A percentile compares a stretch with the other conserved stretches of the same genome.
These are phyloP conservation scores for Poeciliopsis presidionis DNA, from an alignment of 2,797 vertebrate genomes.

Conservation along the genomic window DNA sequence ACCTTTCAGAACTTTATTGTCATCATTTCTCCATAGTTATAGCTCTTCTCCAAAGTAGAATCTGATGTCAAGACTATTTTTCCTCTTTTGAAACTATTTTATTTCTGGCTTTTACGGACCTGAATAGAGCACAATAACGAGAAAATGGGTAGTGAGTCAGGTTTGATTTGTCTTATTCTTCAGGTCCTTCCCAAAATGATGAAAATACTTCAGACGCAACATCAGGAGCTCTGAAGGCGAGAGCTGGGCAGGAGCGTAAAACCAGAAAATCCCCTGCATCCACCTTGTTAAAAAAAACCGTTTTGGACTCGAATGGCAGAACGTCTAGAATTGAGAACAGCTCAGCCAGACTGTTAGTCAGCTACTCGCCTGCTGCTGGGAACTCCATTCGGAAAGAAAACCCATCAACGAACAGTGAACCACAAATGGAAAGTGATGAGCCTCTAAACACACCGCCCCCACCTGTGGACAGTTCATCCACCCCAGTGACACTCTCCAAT, in stretches of 20 bases:
- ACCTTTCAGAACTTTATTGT: neutral
- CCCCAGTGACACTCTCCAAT: constrained; percentile 5
- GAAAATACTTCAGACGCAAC: constrained; percentile 39
- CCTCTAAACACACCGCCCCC: constrained; percentile 49
- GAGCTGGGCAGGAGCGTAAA: constrained; percentile 64
- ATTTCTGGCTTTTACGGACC: no score
- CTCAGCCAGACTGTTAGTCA: constrained; percentile 58
- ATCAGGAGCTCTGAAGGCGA: constrained; percentile 36
- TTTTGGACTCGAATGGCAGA: constrained; percentile 41
- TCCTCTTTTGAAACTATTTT: no score
- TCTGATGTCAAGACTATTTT: no score
- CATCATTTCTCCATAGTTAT: neutral
- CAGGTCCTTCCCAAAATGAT: constrained; percentile 60
- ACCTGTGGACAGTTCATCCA: constrained; percentile 20
- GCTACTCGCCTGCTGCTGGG: constrained; percentile 29
- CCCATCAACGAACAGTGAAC: constrained; percentile 22
- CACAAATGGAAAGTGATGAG: constrained; percentile 74
- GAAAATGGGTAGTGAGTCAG: neutral
- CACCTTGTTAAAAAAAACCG: constrained; percentile 55
- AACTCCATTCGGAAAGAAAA: constrained; percentile 38
- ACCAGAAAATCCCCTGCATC: constrained; percentile 65
- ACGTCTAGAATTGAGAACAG: constrained; percentile 69
- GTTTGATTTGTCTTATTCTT: constrained; percentile 34
- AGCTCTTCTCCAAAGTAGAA: neutral
- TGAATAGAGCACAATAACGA: neutral